Evolutionary conservation across 2,113 vertebrate species (phyloP), one percentile per base, ranked within the genome.

Genomic region (Xiphophorus maculatus): DNA sequence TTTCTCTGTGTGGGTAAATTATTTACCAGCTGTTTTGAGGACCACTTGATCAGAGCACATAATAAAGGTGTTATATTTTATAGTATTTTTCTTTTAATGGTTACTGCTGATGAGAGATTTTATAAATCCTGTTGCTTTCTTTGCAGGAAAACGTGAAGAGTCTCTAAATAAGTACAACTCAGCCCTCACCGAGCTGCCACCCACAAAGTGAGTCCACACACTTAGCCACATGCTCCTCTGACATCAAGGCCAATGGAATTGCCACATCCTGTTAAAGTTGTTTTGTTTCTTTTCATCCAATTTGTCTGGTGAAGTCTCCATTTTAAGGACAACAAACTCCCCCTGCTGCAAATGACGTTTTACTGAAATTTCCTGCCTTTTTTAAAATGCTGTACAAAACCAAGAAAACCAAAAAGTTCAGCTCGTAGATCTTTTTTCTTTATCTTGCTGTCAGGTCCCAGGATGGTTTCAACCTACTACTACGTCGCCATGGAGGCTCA

Each of bases 401-500:
- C 51, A 10, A 58, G 3, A 54, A 9, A 58, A 58, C 3, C 6
- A n/a, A 58, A 58, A 75, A 67, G n/a, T 11, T 8, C 40, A 35
- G 22, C 40, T 65, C 11, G 25, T 32, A 62, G 27, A 9, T 72
- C 28, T 32, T 65, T 42, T n/a, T 25, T 72, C 62, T 73, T 33
- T 22, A 0, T 87, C 6, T 29, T 30, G 8, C 40, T 73, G 69
- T 79, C 74, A 95, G 94, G 80, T 90, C 91, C 48, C 94, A 92
- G 88, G 95, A 95, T 73, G 93, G 94, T 58, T 93, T 95, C 79
- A 94, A 88, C 79, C 77, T 88, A 63, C 89, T 94, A 80, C 80
- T 95, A 79, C 93, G 94, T 71, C 95, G 93, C 51, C 94, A 96
- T 3, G 95, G 95, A 29, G 94, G 95, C 66, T 96, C 95, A 0